Evolutionary conservation across 2,888 invertebrate species (phyloP).

Genomic region (Rhopalosiphum nymphaeae): DNA sequence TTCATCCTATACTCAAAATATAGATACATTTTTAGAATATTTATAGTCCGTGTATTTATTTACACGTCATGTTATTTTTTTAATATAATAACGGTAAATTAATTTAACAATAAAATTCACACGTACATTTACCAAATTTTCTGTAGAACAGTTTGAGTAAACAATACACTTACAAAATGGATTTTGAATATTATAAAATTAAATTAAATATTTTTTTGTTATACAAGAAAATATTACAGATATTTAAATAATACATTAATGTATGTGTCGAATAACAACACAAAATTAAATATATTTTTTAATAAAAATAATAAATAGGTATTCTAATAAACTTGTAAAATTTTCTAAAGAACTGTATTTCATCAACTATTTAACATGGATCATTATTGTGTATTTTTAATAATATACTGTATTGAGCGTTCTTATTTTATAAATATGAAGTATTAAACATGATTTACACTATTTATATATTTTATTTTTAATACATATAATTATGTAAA

Average conservation of each 20-base stretch:
- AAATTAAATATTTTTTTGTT: not conserved
- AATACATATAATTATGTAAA: not conserved
- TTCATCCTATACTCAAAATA: not conserved
- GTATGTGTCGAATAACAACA: not conserved
- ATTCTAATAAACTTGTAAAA: not conserved
- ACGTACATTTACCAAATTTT: constrained; percentile 5
- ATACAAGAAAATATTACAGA: not conserved
- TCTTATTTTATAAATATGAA: not conserved
- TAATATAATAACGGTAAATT: constrained; percentile 36
- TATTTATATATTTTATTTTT: not conserved
- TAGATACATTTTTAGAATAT: not conserved
- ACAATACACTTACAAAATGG: not conserved
- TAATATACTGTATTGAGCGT: not conserved
- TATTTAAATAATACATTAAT: not conserved
- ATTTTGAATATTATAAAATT: not conserved
- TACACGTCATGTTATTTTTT: not conserved
- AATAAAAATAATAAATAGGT: not conserved
- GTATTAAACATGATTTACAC: not conserved
- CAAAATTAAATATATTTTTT: no score
- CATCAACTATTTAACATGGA: not conserved
- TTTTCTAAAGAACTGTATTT: not conserved
- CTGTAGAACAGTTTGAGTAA: constrained; percentile 4
- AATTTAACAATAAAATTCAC: constrained; percentile 33
- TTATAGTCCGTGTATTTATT: not conserved
- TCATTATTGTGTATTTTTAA: not conserved